Evolutionary conservation across 2,797 vertebrate genomes (phyloP).

Genomic region (Siniperca obscura): DNA sequence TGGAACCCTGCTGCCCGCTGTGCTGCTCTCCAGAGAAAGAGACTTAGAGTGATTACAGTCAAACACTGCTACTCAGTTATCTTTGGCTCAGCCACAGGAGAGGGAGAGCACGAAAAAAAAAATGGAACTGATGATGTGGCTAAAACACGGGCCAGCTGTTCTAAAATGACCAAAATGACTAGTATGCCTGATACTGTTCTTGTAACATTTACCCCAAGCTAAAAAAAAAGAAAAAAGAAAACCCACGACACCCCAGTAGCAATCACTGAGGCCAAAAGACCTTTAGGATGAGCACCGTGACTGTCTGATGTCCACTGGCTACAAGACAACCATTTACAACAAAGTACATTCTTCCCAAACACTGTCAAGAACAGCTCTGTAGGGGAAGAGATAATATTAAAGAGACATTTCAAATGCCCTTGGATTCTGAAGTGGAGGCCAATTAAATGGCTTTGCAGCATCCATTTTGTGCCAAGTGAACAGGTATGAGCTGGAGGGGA

Average conservation of each 20-base stretch:
- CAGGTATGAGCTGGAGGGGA: constrained; percentile 68
- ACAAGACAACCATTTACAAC: constrained; percentile 21
- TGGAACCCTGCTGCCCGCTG: constrained; percentile 74
- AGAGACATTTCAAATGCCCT: constrained; percentile 73
- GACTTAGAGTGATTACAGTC: constrained; percentile 82
- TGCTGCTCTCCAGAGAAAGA: constrained; percentile 79
- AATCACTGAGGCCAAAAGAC: constrained; percentile 45
- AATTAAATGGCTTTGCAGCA: constrained; percentile 79
- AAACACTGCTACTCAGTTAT: constrained; percentile 80
- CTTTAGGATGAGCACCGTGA: constrained; percentile 38
- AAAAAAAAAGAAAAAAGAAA: constrained; percentile 35
- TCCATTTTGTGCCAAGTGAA: constrained; percentile 78
- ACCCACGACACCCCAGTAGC: constrained; percentile 21
- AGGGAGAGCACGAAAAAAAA: constrained; percentile 67
- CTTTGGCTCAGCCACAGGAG: constrained; percentile 82
- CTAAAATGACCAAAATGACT: constrained; percentile 70
- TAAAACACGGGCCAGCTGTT: constrained; percentile 66
- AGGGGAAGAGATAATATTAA: constrained; percentile 64
- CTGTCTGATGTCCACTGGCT: constrained; percentile 35
- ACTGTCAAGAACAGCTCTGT: constrained; percentile 47
- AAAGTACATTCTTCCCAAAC: constrained; percentile 40
- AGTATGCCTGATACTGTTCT: constrained; percentile 44
- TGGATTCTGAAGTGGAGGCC: constrained; percentile 75
- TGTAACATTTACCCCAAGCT: constrained; percentile 42
- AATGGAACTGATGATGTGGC: constrained; percentile 73